Percentiles rank a stretch among this genome's conserved stretches.
phyloP scores from a whole-genome alignment of 2,113 vertebrate species.

The Drymodes brunneopygia region DNA sequence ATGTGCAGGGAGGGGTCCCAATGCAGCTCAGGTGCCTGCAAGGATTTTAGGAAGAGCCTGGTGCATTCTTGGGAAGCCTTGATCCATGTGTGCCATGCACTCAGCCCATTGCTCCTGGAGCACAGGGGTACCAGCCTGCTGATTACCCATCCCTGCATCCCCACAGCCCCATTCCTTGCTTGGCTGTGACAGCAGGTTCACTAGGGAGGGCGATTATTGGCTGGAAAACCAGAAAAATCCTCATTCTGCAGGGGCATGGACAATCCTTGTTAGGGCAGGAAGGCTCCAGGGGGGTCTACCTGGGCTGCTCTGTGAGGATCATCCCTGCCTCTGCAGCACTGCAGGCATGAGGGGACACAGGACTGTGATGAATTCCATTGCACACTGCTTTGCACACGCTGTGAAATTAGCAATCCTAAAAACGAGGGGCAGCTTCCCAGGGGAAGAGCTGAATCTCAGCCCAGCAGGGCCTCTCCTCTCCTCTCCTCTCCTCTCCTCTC shows the following conservation, averaged over 20 bases:
- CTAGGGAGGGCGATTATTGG: neutral
- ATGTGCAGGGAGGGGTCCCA: fast-evolving
- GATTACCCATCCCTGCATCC: neutral
- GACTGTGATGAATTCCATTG: neutral
- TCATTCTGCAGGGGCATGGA: neutral
- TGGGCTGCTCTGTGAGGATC: neutral
- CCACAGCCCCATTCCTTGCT: fast-evolving
- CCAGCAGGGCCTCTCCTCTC: neutral
- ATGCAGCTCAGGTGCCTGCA: neutral
- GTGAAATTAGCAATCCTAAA: neutral
- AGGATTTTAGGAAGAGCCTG: neutral
- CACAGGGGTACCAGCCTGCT: fast-evolving
- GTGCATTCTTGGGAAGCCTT: neutral
- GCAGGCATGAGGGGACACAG: neutral
- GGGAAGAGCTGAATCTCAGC: neutral
- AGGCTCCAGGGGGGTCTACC: neutral
- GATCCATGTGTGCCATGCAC: neutral
- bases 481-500: no score
- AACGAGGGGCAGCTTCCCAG: neutral
- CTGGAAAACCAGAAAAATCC: neutral
- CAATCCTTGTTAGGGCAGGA: neutral
- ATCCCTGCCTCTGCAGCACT: neutral
- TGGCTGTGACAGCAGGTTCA: neutral
- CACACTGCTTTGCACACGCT: neutral
- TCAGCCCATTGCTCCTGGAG: fast-evolving